Evolutionary conservation across 2,797 vertebrate genomes (phyloP).

Genomic region (Lindbergichthys nudifrons): DNA sequence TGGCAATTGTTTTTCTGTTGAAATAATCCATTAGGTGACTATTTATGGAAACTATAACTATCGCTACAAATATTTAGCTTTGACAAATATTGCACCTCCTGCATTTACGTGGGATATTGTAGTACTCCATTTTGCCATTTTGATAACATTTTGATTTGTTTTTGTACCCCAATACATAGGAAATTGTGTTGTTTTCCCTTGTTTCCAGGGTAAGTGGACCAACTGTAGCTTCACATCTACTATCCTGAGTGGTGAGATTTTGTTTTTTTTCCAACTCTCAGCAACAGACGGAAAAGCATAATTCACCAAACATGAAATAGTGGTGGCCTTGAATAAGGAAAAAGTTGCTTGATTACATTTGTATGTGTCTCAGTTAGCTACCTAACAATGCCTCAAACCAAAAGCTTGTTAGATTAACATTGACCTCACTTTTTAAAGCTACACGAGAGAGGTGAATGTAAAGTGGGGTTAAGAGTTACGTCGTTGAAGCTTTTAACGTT

Average conservation of each 20-base stretch:
- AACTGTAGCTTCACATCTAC: not conserved
- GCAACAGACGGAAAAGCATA: not conserved
- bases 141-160: no score
- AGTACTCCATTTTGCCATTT: no score
- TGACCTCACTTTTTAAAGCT: conserved; percentile 7
- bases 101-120: no score
- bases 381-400: conserved; percentile 22
- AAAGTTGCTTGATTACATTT: conserved; percentile 19
- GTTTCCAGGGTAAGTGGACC: conserved; percentile 1
- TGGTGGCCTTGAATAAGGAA: conserved; percentile 19
- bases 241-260: not conserved
- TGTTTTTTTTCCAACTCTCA: not conserved
- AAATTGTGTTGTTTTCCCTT: not conserved
- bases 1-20: no score
- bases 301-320: conserved; percentile 17
- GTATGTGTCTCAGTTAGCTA: conserved; percentile 13
- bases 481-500: not conserved
- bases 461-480: not conserved
- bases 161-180: not conserved
- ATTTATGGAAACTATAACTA: no score
- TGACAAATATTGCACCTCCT: no score
- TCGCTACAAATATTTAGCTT: no score
- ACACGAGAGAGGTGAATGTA: not conserved
- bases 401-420: conserved; percentile 17
- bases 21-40: no score